A percentile compares a stretch with the other conserved stretches of the same genome.
phyloP scores from a whole-genome alignment of 2,113 vertebrate species.

The Ictalurus furcatus region DNA sequence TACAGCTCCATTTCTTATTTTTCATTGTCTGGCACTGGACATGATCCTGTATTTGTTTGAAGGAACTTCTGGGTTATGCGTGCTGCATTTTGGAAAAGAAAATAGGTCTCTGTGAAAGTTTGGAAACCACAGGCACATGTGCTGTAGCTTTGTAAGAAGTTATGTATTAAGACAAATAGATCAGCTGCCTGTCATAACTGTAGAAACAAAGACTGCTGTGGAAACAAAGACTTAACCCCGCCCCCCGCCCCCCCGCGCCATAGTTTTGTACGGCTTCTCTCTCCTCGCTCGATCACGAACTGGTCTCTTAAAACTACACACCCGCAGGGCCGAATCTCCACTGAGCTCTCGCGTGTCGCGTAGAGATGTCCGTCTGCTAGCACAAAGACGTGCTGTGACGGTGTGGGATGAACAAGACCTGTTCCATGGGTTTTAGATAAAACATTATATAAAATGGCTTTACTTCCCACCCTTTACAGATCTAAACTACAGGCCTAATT shows the following conservation, averaged over 20 bases:
- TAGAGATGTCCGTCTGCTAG: neutral
- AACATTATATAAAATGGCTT: neutral
- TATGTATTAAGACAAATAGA: neutral
- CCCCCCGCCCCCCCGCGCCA: too few species aligned
- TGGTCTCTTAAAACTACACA: neutral
- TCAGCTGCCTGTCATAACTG: neutral
- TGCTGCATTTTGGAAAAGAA: neutral
- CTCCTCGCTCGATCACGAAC: too few species aligned
- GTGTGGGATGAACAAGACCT: neutral
- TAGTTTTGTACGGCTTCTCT: neutral
- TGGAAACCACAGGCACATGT: neutral
- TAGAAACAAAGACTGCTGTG: neutral
- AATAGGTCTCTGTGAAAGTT: neutral
- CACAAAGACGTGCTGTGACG: neutral
- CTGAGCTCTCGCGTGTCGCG: neutral
- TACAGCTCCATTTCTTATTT: neutral
- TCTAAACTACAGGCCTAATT: slow-evolving; percentile 14
- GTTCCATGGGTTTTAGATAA: neutral
- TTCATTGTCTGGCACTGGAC: neutral
- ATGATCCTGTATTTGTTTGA: neutral
- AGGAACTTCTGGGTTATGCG: neutral
- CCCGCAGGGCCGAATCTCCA: neutral
- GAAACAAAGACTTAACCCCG: neutral
- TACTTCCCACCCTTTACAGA: slow-evolving; percentile 11
- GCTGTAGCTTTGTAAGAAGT: neutral